These are phyloP conservation scores for Boulengeromyrus knoepffleri DNA, from an alignment of 2,113 vertebrate species.

Conservation along the genomic window DNA sequence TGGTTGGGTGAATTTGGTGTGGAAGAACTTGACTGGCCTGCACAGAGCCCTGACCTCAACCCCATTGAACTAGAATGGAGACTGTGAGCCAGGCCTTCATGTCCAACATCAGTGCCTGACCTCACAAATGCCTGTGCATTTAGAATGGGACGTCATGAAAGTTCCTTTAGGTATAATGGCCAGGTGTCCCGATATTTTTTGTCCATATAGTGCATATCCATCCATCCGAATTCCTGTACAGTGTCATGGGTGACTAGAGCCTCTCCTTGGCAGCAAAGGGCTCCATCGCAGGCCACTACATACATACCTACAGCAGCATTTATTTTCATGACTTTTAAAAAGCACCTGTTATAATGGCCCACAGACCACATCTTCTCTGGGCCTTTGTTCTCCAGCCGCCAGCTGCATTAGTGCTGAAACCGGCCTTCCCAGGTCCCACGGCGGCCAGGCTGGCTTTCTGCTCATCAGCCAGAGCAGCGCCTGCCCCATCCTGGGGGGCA, in stretches of 20 bases:
- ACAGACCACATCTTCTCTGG: not conserved
- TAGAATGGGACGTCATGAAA: not conserved
- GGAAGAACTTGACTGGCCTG: no score
- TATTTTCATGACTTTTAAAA: not conserved
- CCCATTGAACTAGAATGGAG: not conserved
- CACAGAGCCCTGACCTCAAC: no score
- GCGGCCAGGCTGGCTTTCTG: not conserved
- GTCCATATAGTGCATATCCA: not conserved
- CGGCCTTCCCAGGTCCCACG: not conserved
- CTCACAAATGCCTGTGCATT: not conserved
- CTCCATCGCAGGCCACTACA: not conserved
- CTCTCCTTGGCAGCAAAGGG: not conserved
- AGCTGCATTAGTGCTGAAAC: not conserved
- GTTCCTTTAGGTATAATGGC: not conserved
- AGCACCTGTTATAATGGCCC: not conserved
- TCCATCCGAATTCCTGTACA: not conserved
- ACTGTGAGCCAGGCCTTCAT: not conserved
- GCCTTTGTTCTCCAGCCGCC: not conserved
- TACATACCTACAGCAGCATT: not conserved
- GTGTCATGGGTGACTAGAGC: not conserved
- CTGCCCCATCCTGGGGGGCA: not conserved
- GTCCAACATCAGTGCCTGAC: not conserved
- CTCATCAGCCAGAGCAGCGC: not conserved
- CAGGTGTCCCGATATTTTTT: not conserved
- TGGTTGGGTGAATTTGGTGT: not conserved